Percentiles rank a stretch among this genome's conserved stretches.
These are phyloP conservation scores for Monarcha castaneiventris DNA, from an alignment of 2,113 vertebrate species.

Conservation along the genomic window DNA sequence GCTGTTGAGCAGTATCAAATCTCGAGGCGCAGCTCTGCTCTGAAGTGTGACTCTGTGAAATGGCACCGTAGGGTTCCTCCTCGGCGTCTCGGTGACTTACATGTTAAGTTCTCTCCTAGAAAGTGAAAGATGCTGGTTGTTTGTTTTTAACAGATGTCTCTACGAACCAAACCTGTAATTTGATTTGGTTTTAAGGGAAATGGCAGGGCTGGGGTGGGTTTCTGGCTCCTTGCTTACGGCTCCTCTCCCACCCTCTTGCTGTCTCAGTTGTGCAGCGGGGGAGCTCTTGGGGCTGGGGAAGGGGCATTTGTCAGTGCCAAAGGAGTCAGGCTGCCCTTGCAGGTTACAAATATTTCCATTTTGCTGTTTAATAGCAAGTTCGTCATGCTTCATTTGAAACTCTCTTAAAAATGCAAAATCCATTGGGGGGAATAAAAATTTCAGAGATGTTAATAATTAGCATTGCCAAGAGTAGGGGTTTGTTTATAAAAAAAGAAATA, in stretches of 20 bases:
- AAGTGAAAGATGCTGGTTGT: background rate
- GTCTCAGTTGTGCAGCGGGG: accelerated
- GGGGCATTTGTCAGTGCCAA: background rate
- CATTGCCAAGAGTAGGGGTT: background rate
- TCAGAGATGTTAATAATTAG: background rate
- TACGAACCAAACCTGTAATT: background rate
- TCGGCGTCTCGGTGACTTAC: background rate
- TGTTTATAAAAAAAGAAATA: background rate
- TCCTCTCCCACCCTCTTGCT: background rate
- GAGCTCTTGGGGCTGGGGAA: background rate
- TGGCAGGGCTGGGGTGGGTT: background rate
- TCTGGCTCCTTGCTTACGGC: background rate
- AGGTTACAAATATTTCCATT: background rate
- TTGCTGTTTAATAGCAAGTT: background rate
- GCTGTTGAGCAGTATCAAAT: conserved; percentile 28
- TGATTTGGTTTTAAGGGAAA: background rate
- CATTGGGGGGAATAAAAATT: background rate
- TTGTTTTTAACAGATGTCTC: background rate
- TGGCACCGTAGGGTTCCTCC: conserved; percentile 30
- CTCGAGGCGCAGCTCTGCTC: conserved; percentile 20
- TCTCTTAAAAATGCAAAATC: background rate
- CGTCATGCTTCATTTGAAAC: background rate
- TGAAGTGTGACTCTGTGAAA: conserved; percentile 24
- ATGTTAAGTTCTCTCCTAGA: background rate
- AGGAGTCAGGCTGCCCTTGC: background rate